Conservation (phyloP, 2,888 invertebrate species). For the Xanthorhoe spadicearia region DNA sequence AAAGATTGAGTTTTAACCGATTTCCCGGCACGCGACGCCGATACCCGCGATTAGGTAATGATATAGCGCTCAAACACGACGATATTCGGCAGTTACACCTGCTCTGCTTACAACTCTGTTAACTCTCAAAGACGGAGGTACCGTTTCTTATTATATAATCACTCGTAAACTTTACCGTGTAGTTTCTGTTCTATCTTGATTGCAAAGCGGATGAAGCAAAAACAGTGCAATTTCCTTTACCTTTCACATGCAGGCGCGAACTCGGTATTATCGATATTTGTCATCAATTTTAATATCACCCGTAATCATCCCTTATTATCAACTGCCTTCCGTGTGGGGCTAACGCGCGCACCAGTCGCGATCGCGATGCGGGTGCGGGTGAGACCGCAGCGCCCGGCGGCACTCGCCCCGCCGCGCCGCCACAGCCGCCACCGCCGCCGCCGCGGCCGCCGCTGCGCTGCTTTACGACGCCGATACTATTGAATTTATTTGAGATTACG, state of each 20-base stretch:
- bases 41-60: slow-evolving; percentile 25
- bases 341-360: slow-evolving; percentile 4
- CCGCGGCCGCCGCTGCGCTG: slow-evolving; percentile 7
- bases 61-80: slow-evolving; percentile 32
- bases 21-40: slow-evolving; percentile 29
- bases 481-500: slow-evolving; percentile 16
- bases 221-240: not conserved
- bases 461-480: slow-evolving; percentile 14
- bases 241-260: not conserved
- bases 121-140: not conserved
- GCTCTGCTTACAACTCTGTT: not conserved
- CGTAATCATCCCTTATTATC: slow-evolving; percentile 3
- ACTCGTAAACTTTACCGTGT: not conserved
- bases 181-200: not conserved
- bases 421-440: no score
- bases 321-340: slow-evolving; percentile 3
- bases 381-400: not conserved
- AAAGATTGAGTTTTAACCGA: slow-evolving; percentile 32
- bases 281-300: not conserved
- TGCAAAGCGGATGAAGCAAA: no score
- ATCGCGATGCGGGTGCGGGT: slow-evolving; percentile 5
- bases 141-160: not conserved
- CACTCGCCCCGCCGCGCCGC: no score
- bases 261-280: not conserved
- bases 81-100: slow-evolving; percentile 6